These are phyloP conservation scores for Geodia barretti DNA, from an alignment of 37 sponge, comb jelly and placozoan species.

Conservation along the genomic window DNA sequence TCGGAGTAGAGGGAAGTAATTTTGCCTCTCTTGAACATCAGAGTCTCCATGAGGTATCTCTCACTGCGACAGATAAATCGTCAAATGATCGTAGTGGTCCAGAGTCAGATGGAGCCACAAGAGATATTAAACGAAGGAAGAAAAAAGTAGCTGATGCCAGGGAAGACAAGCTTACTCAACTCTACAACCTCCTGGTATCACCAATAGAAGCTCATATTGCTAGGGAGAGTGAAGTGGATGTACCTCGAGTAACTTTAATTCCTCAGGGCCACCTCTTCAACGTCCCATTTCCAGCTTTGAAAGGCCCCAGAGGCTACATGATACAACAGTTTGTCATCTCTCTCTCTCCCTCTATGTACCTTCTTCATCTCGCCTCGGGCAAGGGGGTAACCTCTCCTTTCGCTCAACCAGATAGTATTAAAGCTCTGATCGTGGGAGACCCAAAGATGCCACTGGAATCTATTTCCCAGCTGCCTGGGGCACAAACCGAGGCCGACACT, in stretches of 20 bases:
- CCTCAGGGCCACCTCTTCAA: slow-evolving; percentile 44
- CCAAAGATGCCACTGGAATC: slow-evolving; percentile 46
- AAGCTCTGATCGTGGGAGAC: slow-evolving; percentile 31
- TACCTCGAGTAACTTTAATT: slow-evolving; percentile 20
- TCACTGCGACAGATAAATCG: not conserved
- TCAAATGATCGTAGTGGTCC: not conserved
- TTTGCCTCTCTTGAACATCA: not conserved
- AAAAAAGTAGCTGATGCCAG: too few relatives aligned
- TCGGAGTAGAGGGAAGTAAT: slow-evolving; percentile 1
- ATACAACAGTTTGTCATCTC: slow-evolving; percentile 32
- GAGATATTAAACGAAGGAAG: slow-evolving; percentile 2
- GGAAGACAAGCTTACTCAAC: slow-evolving; percentile 1
- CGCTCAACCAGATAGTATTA: not conserved
- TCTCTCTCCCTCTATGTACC: slow-evolving; percentile 23
- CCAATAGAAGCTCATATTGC: slow-evolving; percentile 10
- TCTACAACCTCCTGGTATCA: slow-evolving; percentile 6
- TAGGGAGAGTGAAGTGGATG: not conserved
- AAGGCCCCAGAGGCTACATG: slow-evolving; percentile 15
- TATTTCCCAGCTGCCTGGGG: slow-evolving; percentile 50
- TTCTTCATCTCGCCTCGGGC: slow-evolving; percentile 12
- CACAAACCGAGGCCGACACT: slow-evolving; percentile 25
- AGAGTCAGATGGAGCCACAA: not conserved
- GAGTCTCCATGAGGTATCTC: too few relatives aligned
- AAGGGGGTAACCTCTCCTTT: not conserved
- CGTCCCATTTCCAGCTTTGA: slow-evolving; percentile 52